phyloP scores from a whole-genome alignment of 2,797 vertebrate genomes.

The Pygocentrus nattereri region DNA sequence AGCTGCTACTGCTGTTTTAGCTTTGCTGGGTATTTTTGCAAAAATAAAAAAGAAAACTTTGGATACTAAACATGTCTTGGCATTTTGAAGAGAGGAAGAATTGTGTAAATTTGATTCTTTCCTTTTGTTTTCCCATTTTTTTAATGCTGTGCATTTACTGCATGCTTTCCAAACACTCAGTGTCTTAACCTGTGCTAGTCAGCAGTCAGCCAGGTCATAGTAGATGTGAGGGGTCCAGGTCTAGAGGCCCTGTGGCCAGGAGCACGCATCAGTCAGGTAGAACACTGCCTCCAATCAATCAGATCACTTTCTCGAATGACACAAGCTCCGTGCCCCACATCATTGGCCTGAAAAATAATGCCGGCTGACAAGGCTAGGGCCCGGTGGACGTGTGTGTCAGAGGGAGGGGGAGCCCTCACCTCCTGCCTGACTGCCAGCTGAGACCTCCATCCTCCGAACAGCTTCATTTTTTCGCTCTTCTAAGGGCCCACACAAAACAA shows the following conservation, averaged over 20 bases:
- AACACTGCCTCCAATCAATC: slow-evolving; percentile 79
- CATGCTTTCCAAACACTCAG: slow-evolving; percentile 12
- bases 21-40: no score
- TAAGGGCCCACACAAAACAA: slow-evolving; percentile 54
- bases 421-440: slow-evolving; percentile 67
- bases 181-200: slow-evolving; percentile 15
- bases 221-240: slow-evolving; percentile 8
- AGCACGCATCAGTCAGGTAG: slow-evolving; percentile 65
- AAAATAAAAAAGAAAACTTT: no score
- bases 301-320: slow-evolving; percentile 78
- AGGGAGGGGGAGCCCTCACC: slow-evolving; percentile 56
- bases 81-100: no score
- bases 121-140: not conserved
- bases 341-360: slow-evolving; percentile 78
- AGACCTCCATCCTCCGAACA: slow-evolving; percentile 56
- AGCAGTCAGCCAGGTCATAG: slow-evolving; percentile 3
- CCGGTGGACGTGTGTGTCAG: slow-evolving; percentile 64
- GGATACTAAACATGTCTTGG: no score
- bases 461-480: slow-evolving; percentile 51
- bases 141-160: not conserved
- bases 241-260: slow-evolving; percentile 40
- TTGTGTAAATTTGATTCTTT: not conserved
- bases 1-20: no score
- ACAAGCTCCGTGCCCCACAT: slow-evolving; percentile 75
- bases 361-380: slow-evolving; percentile 84